A percentile compares a stretch with the other conserved stretches of the same genome.
These are phyloP conservation scores for Hermetia illucens DNA, from an alignment of 1,140 invertebrate genomes.

Conservation along the genomic window DNA sequence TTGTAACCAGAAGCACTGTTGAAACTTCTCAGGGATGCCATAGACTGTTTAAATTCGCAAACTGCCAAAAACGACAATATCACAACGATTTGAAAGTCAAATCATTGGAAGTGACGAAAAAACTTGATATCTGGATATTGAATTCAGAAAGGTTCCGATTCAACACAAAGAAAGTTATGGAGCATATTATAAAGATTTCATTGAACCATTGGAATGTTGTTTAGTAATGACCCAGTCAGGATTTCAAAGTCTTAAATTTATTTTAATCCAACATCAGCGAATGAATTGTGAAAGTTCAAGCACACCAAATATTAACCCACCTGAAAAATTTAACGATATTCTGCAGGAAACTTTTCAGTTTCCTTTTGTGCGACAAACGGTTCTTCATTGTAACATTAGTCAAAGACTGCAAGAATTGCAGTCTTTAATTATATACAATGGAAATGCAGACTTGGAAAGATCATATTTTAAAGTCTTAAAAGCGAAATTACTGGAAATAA, in stretches of 20 bases:
- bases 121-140: constrained; percentile 15
- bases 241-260: constrained; percentile 16
- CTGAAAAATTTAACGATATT: too few relatives aligned
- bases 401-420: too few relatives aligned
- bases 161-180: constrained; percentile 18
- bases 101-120: not conserved
- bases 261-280: constrained; percentile 12
- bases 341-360: too few relatives aligned
- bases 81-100: too few relatives aligned
- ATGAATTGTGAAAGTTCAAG: too few relatives aligned
- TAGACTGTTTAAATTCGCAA: not conserved
- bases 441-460: too few relatives aligned
- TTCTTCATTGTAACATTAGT: too few relatives aligned
- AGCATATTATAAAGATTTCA: constrained; percentile 24
- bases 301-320: too few relatives aligned
- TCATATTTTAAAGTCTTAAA: too few relatives aligned
- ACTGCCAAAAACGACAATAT: not conserved
- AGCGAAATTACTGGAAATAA: constrained; percentile 47
- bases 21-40: constrained; percentile 8
- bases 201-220: constrained; percentile 21
- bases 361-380: too few relatives aligned
- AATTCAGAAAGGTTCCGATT: constrained; percentile 24
- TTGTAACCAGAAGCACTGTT: constrained; percentile 14
- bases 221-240: constrained; percentile 19
- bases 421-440: too few relatives aligned